Base-by-base conservation (phyloP, 2,888 invertebrate species). In the Luperina nickerlii region DNA sequence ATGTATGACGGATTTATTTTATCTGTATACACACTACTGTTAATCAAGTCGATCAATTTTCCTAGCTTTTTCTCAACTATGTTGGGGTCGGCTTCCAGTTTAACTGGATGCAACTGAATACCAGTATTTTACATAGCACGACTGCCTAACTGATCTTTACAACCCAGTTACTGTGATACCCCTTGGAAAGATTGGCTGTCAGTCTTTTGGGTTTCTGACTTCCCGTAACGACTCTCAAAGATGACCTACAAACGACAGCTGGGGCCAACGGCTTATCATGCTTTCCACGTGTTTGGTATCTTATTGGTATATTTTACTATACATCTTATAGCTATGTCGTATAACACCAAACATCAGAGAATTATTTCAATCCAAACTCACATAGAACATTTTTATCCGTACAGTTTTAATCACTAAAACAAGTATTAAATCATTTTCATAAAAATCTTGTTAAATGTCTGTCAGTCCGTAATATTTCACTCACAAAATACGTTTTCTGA, bases 391-490 rank as follows among this genome's bases (percentile, higher is more conserved):
- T 67, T 38, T 51, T 1, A 8, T 7, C n/a, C 5, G 1, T 32
- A 15, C 3, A 38, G 32, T 62, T 32, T 68, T 57, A 77, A 85
- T 79, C 66, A 74, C 51, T 42, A 66, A 62, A 62, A n/a, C 63
- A 69, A 45, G 51, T 67, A 70, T 27, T 72, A 67, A 78, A 83
- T 79, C 20, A 81, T 82, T 72, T 79, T n/a, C 38, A 73, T 77
- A 78, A 80, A 77, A 76, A 77, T 62, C 68, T 83, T 81, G 74
- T 86, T 80, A 54, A 76, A 80, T 72, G 68, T 85, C 77, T 74
- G 79, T 82, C 82, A 79, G 76, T n/a, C 66, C 48, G 70, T 75
- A 86, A 88, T 87, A 88, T 81, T 85, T 89, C 82, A 89, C 72
- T 84, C 60, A 81, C 76, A 63, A 80, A 87, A 83, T 84, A 79